Evolutionary conservation across 2,113 vertebrate genomes (phyloP).

Genomic region (Chamaea fasciata): DNA sequence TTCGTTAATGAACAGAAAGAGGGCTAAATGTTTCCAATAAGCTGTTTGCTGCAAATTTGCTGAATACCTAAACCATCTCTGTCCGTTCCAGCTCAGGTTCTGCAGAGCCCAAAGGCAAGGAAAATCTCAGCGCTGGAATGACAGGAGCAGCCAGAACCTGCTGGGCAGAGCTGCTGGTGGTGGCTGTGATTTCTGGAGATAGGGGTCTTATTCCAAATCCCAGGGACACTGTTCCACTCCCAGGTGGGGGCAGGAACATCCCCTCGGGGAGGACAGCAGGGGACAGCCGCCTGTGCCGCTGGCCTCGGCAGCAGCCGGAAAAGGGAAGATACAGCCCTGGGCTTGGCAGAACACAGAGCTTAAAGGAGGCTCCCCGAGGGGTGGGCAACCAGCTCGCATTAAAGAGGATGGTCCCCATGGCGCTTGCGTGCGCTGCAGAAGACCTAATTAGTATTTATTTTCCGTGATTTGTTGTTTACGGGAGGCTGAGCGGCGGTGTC

Average conservation of each 20-base stretch:
- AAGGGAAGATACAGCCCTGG: background rate
- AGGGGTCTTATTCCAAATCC: background rate
- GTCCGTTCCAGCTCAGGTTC: background rate
- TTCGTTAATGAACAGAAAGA: background rate
- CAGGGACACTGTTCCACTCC: accelerated
- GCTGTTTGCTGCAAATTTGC: background rate
- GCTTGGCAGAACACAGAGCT: background rate
- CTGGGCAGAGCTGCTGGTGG: background rate
- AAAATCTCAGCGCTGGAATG: accelerated
- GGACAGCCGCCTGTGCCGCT: background rate
- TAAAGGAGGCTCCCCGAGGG: background rate
- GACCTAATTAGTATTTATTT: background rate
- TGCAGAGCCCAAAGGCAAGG: background rate
- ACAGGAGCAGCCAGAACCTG: background rate
- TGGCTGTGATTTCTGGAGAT: background rate
- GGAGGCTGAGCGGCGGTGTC: background rate
- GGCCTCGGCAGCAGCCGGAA: background rate
- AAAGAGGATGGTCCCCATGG: background rate
- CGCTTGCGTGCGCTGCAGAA: background rate
- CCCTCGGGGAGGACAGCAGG: background rate
- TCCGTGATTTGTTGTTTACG: background rate
- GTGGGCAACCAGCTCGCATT: background rate
- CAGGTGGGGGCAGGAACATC: background rate
- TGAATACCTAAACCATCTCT: background rate
- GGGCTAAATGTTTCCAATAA: conserved; percentile 12